phyloP scores from a whole-genome alignment of 2,797 vertebrate species.

The Lepus townsendii region DNA sequence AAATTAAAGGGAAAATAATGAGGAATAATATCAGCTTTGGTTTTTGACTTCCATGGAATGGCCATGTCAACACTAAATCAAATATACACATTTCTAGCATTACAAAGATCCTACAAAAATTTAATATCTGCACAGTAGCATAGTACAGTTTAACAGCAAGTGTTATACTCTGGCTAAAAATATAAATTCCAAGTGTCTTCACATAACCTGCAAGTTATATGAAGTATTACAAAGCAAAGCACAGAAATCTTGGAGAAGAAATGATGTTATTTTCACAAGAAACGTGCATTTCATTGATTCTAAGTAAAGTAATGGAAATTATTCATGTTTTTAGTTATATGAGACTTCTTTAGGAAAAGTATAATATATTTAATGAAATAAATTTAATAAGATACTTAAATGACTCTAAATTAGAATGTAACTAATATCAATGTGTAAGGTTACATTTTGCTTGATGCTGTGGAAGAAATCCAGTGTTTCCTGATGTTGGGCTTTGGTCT shows the following conservation, averaged over 20 bases:
- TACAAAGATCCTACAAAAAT: background rate
- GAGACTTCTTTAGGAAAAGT: background rate
- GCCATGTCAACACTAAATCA: background rate
- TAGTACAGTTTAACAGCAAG: background rate
- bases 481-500: background rate
- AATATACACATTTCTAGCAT: background rate
- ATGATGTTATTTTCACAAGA: background rate
- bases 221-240: background rate
- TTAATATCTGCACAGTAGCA: background rate
- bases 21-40: background rate
- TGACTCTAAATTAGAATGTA: background rate
- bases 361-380: background rate
- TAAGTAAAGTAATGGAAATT: background rate
- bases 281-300: background rate
- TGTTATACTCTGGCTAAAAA: background rate
- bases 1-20: background rate
- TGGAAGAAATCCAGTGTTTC: background rate
- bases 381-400: background rate
- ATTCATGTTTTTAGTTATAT: background rate
- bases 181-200: background rate
- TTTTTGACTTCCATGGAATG: background rate
- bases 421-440: background rate
- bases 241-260: background rate
- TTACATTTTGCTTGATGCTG: background rate
- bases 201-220: background rate